These are phyloP conservation scores for Rhinoderma darwinii DNA, from an alignment of 2,113 vertebrate species.

Conservation along the genomic window DNA sequence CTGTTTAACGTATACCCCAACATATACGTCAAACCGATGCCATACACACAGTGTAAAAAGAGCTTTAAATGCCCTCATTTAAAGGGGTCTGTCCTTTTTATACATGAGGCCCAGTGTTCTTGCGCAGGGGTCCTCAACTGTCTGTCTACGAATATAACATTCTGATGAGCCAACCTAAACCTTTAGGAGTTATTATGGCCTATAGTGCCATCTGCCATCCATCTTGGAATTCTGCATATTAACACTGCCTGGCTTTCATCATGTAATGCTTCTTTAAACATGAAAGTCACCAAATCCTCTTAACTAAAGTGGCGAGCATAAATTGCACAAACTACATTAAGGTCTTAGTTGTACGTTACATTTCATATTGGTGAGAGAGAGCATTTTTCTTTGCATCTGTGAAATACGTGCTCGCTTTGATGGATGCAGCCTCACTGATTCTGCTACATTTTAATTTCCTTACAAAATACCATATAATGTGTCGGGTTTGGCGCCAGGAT, in stretches of 20 bases:
- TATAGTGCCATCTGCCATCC: slow-evolving; percentile 15
- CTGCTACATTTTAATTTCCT: slow-evolving; percentile 28
- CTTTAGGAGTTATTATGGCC: background rate
- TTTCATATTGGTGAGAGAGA: slow-evolving; percentile 14
- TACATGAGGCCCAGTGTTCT: background rate
- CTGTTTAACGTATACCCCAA: no score
- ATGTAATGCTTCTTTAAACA: slow-evolving; percentile 31
- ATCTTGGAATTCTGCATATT: background rate
- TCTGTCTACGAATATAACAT: background rate
- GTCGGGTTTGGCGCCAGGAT: background rate
- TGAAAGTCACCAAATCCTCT: slow-evolving; percentile 27
- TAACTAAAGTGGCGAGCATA: slow-evolving; percentile 16
- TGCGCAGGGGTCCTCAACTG: background rate
- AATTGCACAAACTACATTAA: slow-evolving; percentile 27
- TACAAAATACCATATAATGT: slow-evolving; percentile 22
- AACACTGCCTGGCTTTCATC: slow-evolving; percentile 28
- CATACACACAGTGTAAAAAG: no score
- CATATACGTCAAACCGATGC: no score
- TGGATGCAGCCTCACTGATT: slow-evolving; percentile 2
- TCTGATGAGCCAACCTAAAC: background rate
- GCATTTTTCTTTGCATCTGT: background rate
- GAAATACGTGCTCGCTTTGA: background rate
- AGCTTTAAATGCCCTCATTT: no score
- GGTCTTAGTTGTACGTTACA: background rate
- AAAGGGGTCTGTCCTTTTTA: background rate